These are phyloP conservation scores for Coccyzus lansbergi DNA, from an alignment of 2,797 vertebrate genomes.

Conservation along the genomic window DNA sequence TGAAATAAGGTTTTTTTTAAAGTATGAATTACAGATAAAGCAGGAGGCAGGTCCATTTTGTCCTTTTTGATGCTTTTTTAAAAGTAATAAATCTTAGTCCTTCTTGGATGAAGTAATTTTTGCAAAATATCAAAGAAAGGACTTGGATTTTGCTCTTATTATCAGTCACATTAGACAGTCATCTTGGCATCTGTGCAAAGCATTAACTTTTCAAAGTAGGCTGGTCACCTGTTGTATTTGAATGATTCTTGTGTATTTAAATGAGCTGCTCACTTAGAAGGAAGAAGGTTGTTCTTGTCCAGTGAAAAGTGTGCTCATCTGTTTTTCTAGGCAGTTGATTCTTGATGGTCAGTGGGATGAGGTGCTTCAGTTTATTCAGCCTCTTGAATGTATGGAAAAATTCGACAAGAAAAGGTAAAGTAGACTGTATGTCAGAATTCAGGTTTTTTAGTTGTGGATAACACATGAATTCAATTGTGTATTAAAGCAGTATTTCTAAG, in stretches of 20 bases:
- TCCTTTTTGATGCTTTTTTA: neutral
- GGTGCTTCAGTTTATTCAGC: constrained; percentile 97
- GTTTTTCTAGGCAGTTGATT: constrained; percentile 87
- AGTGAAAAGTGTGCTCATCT: neutral
- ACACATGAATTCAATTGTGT: neutral
- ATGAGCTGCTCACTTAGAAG: neutral
- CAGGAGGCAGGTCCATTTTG: neutral
- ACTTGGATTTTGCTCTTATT: neutral
- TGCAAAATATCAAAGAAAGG: neutral
- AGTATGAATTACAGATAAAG: neutral
- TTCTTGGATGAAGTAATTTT: neutral
- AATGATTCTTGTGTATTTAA: neutral
- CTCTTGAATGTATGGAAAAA: constrained; percentile 95
- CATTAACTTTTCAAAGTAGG: neutral
- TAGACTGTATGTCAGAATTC: neutral
- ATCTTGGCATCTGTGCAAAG: neutral
- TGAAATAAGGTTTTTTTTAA: neutral
- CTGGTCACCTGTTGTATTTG: neutral
- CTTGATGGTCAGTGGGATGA: constrained; percentile 98
- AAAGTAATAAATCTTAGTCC: neutral
- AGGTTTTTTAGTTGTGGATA: neutral
- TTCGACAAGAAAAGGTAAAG: constrained; percentile 95
- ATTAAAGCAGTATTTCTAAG: neutral
- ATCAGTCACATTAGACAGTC: neutral
- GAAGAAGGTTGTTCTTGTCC: neutral